Base-by-base conservation (phyloP, 2,797 vertebrate species). In the Argyrosomus regius region DNA sequence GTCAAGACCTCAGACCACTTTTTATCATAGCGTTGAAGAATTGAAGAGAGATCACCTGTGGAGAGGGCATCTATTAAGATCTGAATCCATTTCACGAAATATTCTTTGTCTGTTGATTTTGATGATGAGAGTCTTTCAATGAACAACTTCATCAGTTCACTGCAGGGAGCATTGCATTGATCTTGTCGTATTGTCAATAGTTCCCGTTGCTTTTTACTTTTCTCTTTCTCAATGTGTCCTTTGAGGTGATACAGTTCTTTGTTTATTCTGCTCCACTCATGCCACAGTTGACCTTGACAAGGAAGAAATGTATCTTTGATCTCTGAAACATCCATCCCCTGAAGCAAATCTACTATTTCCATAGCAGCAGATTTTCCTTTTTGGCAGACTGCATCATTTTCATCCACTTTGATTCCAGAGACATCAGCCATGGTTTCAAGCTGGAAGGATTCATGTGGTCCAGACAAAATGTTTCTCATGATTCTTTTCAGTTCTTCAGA, bases 271-370 rank as follows among this genome's bases (percentile, higher is more conserved):
- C 94, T 95, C 95, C 96, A 97, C 0, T 7, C 14, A 7, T 91
- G 65, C 96, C 96, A 96, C 17, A 95, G 83, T 46, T 91, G 20
- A 26, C 95, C 96, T 63, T 96, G 96, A 59, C 95, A 94, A 0
- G 93, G 94, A 4, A 96, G 60, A 8, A 94, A 89, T 3, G 1
- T 57, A n/a, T 90, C 80, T 72, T 96, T 96, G 16, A 95, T 88
- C 3, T 89, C 20, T 2, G 12, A 80, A 60, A 94, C 24, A 0
- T 91, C 22, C 17, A 60, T 61, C 8, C 39, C 10, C 59, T 83
- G 12, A 45, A 96, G 5, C 4, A 93, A 22, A 0, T 28, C 1
- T 13, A 92, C 43, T 46, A 93, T 24, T 0, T 1, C 0, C 16
- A 82, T 0, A 9, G 94, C 94, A 41, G 88, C 82, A 67, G 53